These are phyloP conservation scores for Uria lomvia DNA, from an alignment of 2,113 vertebrate genomes.

Conservation along the genomic window DNA sequence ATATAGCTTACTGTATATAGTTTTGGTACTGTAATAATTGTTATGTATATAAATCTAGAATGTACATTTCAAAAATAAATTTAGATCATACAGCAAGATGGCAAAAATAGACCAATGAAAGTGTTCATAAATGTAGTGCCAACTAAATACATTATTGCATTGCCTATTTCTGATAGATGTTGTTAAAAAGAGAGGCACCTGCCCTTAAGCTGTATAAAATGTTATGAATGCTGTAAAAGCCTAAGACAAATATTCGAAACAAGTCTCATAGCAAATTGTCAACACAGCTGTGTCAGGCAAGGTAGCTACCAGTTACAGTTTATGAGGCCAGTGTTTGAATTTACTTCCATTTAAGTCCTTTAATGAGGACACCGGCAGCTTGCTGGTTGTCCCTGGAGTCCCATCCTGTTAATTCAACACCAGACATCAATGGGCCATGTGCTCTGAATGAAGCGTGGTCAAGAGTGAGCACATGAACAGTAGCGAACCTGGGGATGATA, in stretches of 20 bases:
- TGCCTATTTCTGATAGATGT: not conserved
- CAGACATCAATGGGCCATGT: not conserved
- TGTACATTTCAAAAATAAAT: not conserved
- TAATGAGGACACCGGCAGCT: not conserved
- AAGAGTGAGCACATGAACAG: not conserved
- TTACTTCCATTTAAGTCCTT: not conserved
- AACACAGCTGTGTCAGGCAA: not conserved
- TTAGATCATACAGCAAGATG: not conserved
- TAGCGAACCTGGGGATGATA: not conserved
- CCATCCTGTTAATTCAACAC: not conserved
- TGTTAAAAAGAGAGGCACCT: not conserved
- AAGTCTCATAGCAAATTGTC: not conserved
- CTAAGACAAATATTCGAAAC: not conserved
- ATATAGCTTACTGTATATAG: not conserved
- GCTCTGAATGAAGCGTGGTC: not conserved
- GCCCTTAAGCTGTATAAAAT: not conserved
- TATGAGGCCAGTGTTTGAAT: not conserved
- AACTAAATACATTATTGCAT: not conserved
- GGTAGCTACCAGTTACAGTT: not conserved
- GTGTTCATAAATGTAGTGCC: not conserved
- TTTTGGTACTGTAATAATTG: not conserved
- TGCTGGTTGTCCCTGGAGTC: not conserved
- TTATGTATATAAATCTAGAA: not conserved
- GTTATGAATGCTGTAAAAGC: not conserved
- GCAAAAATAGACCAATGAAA: not conserved